Evolutionary conservation across 2,113 vertebrate species (phyloP).

Genomic region (Bathybates hornii): DNA sequence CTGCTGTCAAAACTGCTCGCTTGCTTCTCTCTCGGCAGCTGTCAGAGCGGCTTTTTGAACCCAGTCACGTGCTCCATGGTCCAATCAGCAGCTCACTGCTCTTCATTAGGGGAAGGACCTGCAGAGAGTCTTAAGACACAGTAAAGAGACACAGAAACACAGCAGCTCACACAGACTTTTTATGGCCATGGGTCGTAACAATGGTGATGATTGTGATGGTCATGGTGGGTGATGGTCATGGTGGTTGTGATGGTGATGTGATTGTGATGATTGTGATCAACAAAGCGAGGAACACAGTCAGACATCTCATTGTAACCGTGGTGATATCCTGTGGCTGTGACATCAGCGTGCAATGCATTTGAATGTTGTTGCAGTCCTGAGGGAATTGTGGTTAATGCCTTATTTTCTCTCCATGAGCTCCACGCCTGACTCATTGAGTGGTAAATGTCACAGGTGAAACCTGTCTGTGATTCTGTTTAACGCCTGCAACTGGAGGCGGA

Average conservation of each 20-base stretch:
- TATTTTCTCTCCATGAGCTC: neutral
- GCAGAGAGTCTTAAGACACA: neutral
- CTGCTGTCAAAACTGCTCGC: neutral
- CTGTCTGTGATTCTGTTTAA: neutral
- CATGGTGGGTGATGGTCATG: no score
- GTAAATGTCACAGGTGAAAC: neutral
- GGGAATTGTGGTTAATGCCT: neutral
- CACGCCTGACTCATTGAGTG: neutral
- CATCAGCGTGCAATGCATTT: neutral
- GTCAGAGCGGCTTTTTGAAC: neutral
- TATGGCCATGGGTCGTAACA: neutral
- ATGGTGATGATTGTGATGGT: neutral
- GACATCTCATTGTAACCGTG: neutral
- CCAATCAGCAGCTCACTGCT: neutral
- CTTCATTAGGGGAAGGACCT: neutral
- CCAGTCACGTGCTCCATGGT: accelerated
- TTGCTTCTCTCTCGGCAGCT: neutral
- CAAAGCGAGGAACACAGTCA: no score
- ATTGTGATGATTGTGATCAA: no score
- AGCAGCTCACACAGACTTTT: neutral
- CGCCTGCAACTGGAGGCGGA: neutral
- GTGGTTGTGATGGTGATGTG: no score
- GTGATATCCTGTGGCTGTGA: neutral
- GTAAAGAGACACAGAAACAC: no score
- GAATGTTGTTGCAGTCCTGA: neutral